A percentile compares a stretch with the other conserved stretches of the same genome.
These are phyloP conservation scores for Scortum barcoo DNA, from an alignment of 2,113 vertebrate species.

Conservation along the genomic window DNA sequence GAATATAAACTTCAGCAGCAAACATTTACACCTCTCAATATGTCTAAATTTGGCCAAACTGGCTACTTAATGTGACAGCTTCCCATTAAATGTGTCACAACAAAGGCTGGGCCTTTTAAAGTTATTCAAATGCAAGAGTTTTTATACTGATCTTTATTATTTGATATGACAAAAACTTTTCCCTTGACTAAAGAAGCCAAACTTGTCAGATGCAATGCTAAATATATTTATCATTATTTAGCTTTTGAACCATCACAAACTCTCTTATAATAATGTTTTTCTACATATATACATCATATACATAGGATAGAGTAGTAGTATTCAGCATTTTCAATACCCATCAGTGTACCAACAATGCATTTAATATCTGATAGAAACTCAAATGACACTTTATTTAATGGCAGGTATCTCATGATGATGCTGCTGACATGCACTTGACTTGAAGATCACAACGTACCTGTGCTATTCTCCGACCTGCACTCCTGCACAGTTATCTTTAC, in stretches of 20 bases:
- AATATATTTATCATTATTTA: too few relatives aligned
- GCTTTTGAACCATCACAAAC: too few relatives aligned
- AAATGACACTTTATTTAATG: neutral
- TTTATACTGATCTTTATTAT: too few relatives aligned
- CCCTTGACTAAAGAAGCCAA: too few relatives aligned
- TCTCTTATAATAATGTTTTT: too few relatives aligned
- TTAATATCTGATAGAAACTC: neutral
- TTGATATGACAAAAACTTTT: too few relatives aligned
- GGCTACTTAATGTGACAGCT: neutral
- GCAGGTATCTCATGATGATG: neutral
- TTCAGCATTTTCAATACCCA: neutral
- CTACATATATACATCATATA: too few relatives aligned
- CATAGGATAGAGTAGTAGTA: too few relatives aligned
- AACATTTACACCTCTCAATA: neutral
- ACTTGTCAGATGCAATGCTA: too few relatives aligned
- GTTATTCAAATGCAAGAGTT: neutral
- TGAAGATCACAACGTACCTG: slow-evolving; percentile 66
- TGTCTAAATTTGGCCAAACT: too few relatives aligned
- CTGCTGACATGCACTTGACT: neutral
- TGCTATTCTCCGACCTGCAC: slow-evolving; percentile 91
- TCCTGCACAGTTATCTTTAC: slow-evolving; percentile 92
- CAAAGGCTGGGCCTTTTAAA: neutral
- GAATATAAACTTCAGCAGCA: neutral
- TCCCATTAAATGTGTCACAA: too few relatives aligned
- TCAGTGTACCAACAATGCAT: neutral